phyloP scores from a whole-genome alignment of 2,888 invertebrate species.

The Altica lythri region DNA sequence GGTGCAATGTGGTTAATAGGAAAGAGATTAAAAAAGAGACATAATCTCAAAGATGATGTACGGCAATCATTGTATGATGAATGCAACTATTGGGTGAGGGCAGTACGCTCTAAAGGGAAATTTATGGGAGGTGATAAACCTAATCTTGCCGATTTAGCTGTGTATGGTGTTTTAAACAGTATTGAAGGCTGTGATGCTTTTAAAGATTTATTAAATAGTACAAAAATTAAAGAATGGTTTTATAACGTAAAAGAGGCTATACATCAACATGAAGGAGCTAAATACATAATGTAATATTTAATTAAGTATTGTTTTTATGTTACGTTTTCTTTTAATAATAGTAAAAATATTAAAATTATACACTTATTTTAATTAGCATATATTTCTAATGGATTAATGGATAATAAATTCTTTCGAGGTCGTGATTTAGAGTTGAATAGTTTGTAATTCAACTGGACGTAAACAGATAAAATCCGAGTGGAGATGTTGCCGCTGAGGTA shows the following conservation, averaged over 20 bases:
- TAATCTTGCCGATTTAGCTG: conserved; percentile 89
- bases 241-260: conserved; percentile 71
- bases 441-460: no score
- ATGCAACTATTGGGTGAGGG: conserved; percentile 77
- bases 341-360: no score
- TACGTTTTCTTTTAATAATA: no score
- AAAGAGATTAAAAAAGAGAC: conserved; percentile 84
- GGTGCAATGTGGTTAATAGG: conserved; percentile 92
- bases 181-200: conserved; percentile 94
- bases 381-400: no score
- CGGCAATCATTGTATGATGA: conserved; percentile 89
- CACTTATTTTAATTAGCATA: no score
- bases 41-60: conserved; percentile 86
- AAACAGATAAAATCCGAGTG: no score
- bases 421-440: no score
- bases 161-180: conserved; percentile 88
- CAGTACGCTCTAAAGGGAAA: conserved; percentile 67
- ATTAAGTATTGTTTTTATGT: no score
- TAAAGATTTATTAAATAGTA: conserved; percentile 74
- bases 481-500: no score
- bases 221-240: conserved; percentile 81
- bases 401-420: no score
- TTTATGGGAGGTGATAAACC: conserved; percentile 90
- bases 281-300: no score
- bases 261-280: conserved; percentile 63